Percentiles rank a stretch among this genome's conserved stretches.
phyloP scores from a whole-genome alignment of 1,140 invertebrate genomes.

The Lucilia sericata region DNA sequence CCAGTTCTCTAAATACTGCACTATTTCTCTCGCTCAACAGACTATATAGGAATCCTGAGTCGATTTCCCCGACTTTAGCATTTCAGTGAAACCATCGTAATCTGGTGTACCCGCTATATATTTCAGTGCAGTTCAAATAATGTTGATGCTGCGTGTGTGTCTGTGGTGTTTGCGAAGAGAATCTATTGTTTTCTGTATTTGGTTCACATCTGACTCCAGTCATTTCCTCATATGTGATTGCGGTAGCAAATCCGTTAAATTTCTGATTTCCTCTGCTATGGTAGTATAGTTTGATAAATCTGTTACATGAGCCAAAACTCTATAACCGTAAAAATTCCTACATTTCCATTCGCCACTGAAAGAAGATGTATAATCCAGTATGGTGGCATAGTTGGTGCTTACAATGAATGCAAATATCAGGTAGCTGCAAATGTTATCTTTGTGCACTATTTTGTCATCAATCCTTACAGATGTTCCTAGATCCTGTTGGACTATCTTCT shows the following conservation, averaged over 20 bases:
- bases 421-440: background rate
- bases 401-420: background rate
- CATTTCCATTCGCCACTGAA: conserved; percentile 32
- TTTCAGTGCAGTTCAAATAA: conserved; percentile 46
- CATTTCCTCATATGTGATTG: conserved; percentile 48
- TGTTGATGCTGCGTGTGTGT: conserved; percentile 45
- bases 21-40: background rate
- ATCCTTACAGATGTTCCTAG: no score
- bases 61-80: background rate
- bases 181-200: conserved; percentile 38
- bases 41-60: background rate
- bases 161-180: conserved; percentile 40
- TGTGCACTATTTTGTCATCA: no score
- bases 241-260: conserved; percentile 35
- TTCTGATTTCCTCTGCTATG: conserved; percentile 36
- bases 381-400: no score
- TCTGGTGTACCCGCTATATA: conserved; percentile 36
- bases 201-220: conserved; percentile 33
- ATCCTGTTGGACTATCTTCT: no score
- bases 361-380: background rate
- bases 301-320: conserved; percentile 44
- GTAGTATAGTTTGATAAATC: conserved; percentile 45
- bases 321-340: conserved; percentile 35
- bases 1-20: background rate
- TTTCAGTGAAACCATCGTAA: conserved; percentile 41